Conservation (phyloP, 2,888 invertebrate genomes). For the Andrena minutula region DNA sequence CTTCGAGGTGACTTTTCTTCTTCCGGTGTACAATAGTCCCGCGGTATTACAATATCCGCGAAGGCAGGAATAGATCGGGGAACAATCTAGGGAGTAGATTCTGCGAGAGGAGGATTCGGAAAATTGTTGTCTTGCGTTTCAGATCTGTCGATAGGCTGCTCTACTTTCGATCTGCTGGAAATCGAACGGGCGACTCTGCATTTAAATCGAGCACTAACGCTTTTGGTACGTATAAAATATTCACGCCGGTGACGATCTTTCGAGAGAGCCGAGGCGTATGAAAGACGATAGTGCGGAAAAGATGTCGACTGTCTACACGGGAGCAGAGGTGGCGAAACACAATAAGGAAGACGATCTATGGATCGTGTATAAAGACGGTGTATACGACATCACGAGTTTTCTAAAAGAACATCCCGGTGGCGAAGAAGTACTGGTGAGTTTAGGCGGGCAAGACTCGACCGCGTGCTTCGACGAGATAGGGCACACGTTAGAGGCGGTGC, state of each 20-base stretch:
- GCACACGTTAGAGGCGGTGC: conserved; percentile 89
- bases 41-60: too few species aligned
- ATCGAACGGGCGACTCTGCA: too few species aligned
- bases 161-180: too few species aligned
- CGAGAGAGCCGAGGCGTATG: background rate
- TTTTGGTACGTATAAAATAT: too few species aligned
- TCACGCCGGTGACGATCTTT: too few species aligned
- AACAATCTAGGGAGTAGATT: conserved; percentile 15
- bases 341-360: conserved; percentile 85
- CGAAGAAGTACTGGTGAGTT: conserved; percentile 87
- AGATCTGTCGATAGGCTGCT: too few species aligned
- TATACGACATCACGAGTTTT: conserved; percentile 88
- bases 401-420: conserved; percentile 88
- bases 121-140: background rate
- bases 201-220: too few species aligned
- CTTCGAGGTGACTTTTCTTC: background rate
- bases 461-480: conserved; percentile 90
- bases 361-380: conserved; percentile 87
- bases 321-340: conserved; percentile 86
- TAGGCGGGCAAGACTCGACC: conserved; percentile 87
- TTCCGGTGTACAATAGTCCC: conserved; percentile 1
- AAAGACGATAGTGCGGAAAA: background rate
- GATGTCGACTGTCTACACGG: conserved; percentile 75
- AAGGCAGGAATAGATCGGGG: conserved; percentile 18
- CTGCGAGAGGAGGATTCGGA: background rate